phyloP scores from a whole-genome alignment of 2,113 vertebrate species.

The Orycteropus afer region DNA sequence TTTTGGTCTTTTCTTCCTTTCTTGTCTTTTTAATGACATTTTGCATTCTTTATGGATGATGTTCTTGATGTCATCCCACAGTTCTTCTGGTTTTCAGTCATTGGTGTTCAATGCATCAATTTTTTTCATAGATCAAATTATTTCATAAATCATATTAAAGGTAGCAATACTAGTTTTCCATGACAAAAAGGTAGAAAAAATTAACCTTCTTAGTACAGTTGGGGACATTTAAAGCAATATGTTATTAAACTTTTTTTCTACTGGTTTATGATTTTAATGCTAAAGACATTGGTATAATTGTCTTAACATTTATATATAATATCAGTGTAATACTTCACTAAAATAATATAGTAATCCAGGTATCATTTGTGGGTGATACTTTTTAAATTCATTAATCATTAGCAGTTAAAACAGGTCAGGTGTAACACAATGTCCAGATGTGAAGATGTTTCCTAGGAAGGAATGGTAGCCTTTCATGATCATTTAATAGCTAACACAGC shows the following conservation, averaged over 20 bases:
- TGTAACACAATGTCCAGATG: not conserved
- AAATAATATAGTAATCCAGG: not conserved
- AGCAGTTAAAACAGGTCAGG: not conserved
- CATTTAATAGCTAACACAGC: not conserved
- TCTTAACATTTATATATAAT: conserved; percentile 8
- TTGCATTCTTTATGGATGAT: too few relatives aligned
- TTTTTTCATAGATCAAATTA: conserved; percentile 42
- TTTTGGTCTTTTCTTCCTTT: too few relatives aligned
- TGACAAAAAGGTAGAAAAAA: conserved; percentile 30
- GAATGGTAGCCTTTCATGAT: not conserved
- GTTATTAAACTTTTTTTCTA: not conserved
- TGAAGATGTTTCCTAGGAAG: not conserved
- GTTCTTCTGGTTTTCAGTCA: too few relatives aligned
- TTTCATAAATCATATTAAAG: conserved; percentile 38
- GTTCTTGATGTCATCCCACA: too few relatives aligned
- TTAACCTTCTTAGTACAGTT: conserved; percentile 38
- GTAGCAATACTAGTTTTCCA: not conserved
- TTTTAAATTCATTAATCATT: not conserved
- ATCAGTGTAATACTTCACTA: conserved; percentile 47
- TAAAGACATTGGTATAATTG: conserved; percentile 26
- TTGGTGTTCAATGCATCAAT: too few relatives aligned
- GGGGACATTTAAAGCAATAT: conserved; percentile 56
- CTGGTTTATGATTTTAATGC: not conserved
- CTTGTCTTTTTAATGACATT: too few relatives aligned
- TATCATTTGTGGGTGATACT: not conserved